A percentile compares a stretch with the other conserved stretches of the same genome.
These are phyloP conservation scores for Ptyas mucosa DNA, from an alignment of 2,113 vertebrate genomes.

Conservation along the genomic window DNA sequence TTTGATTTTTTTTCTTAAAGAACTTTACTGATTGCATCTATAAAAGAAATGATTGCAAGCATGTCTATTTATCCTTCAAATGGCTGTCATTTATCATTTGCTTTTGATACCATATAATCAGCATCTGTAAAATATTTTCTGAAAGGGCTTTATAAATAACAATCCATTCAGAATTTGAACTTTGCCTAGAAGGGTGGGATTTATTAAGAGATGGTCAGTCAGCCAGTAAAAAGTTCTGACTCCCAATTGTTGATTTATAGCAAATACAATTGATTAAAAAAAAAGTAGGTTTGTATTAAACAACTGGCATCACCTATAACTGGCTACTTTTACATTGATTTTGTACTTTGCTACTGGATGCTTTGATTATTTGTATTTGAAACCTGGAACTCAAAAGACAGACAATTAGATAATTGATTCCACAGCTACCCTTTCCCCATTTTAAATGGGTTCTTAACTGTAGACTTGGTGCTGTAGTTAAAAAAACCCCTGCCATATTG, in stretches of 20 bases:
- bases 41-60: constrained; percentile 41
- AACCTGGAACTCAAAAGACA: neutral
- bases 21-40: neutral
- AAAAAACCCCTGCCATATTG: neutral
- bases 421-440: neutral
- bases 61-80: constrained; percentile 53
- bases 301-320: neutral
- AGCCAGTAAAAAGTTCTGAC: neutral
- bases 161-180: neutral
- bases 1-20: constrained; percentile 22
- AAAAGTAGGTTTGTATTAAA: neutral
- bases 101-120: constrained; percentile 34
- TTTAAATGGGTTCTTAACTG: neutral
- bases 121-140: constrained; percentile 37
- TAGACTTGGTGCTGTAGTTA: neutral
- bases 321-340: neutral
- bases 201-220: neutral
- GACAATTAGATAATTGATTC: neutral
- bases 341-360: neutral
- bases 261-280: neutral
- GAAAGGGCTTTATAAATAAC: neutral
- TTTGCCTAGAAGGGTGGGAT: neutral
- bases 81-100: constrained; percentile 42
- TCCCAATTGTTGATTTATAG: neutral
- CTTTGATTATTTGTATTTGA: neutral